These are phyloP conservation scores for Brachymystax lenok DNA, from an alignment of 2,797 vertebrate species.

Conservation along the genomic window DNA sequence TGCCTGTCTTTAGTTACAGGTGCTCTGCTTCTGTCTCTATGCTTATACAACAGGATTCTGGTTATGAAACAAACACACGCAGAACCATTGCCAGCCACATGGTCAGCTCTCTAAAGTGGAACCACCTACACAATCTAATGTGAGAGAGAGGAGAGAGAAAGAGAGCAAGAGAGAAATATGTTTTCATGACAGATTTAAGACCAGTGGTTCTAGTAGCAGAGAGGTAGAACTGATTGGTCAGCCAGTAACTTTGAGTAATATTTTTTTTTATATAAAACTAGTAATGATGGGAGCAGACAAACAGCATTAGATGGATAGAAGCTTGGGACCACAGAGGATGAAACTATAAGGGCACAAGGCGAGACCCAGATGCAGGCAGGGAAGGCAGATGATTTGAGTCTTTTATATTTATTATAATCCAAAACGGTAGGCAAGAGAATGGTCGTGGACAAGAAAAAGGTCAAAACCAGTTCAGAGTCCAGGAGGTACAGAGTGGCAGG, in stretches of 20 bases:
- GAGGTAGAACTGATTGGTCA: not conserved
- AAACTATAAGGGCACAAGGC: not conserved
- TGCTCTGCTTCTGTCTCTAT: not conserved
- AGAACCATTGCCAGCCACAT: not conserved
- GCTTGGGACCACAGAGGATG: not conserved
- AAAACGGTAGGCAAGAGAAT: too few species aligned
- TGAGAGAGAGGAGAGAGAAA: too few species aligned
- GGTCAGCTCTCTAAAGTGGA: too few species aligned
- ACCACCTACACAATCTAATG: too few species aligned
- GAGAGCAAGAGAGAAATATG: too few species aligned
- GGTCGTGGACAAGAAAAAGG: too few species aligned
- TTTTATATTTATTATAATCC: too few species aligned
- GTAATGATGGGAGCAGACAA: not conserved
- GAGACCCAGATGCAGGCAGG: too few species aligned
- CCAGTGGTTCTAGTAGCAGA: constrained; percentile 31
- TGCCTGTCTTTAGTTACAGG: not conserved
- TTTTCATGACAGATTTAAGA: too few species aligned
- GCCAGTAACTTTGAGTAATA: not conserved
- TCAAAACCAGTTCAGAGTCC: too few species aligned
- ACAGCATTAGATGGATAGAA: not conserved
- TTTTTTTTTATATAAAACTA: not conserved
- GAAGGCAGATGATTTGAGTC: too few species aligned
- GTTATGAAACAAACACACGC: not conserved
- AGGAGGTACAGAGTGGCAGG: too few species aligned
- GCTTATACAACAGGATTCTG: not conserved